Evolutionary conservation across 2,797 vertebrate genomes (phyloP).

Genomic region (Chiloscyllium punctatum): DNA sequence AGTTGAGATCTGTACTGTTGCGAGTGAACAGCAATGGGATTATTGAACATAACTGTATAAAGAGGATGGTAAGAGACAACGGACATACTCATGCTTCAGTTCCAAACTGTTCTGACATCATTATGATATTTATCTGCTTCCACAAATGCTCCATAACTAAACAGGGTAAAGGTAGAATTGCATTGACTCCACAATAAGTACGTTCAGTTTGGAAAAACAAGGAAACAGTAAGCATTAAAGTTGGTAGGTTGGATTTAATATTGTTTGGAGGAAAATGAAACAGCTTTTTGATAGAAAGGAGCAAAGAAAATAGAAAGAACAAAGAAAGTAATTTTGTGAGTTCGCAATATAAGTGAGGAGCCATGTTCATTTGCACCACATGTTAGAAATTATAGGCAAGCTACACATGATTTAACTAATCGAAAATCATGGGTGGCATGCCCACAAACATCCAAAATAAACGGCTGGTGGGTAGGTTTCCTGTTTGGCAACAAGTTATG

Average conservation of each 20-base stretch:
- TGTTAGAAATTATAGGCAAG: neutral
- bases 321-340: neutral
- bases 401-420: neutral
- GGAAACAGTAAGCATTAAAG: neutral
- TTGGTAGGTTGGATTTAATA: neutral
- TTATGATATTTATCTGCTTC: too few species aligned
- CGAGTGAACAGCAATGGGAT: too few species aligned
- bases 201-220: neutral
- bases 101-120: too few species aligned
- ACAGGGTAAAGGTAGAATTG: too few species aligned
- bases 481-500: neutral
- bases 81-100: too few species aligned
- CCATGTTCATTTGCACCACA: neutral
- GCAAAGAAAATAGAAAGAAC: neutral
- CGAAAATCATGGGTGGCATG: neutral
- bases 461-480: neutral
- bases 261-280: neutral
- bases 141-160: too few species aligned
- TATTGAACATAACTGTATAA: too few species aligned
- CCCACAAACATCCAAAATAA: neutral
- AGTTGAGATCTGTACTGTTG: too few species aligned
- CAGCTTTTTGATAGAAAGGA: neutral
- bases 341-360: neutral
- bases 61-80: too few species aligned
- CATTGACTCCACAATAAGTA: neutral